These are phyloP conservation scores for Brachionichthys hirsutus DNA, from an alignment of 2,113 vertebrate species.

Conservation along the genomic window DNA sequence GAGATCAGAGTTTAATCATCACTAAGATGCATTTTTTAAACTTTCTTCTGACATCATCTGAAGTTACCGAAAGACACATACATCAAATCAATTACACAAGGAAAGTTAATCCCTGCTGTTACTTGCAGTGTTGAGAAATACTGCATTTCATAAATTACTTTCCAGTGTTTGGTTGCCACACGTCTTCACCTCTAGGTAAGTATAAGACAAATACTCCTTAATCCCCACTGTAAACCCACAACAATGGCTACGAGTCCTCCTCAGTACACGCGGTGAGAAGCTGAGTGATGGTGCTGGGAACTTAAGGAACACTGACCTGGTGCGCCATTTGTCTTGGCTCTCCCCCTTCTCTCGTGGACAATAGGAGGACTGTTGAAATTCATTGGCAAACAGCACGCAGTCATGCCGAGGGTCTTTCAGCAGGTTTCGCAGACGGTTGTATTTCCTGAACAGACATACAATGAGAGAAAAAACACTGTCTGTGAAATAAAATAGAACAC, in stretches of 20 bases:
- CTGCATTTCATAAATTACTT: no score
- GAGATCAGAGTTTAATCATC: no score
- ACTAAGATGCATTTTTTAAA: no score
- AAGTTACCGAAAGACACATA: no score
- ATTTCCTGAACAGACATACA: slow-evolving; percentile 75
- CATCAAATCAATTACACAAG: no score
- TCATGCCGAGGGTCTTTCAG: slow-evolving; percentile 88
- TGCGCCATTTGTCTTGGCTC: slow-evolving; percentile 89
- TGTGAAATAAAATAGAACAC: neutral
- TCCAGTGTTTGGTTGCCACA: no score
- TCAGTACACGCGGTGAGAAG: neutral
- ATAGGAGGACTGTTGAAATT: slow-evolving; percentile 88
- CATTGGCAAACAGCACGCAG: slow-evolving; percentile 89
- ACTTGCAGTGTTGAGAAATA: no score
- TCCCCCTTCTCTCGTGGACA: slow-evolving; percentile 86
- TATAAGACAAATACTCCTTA: no score
- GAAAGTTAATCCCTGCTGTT: no score
- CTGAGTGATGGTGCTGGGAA: neutral
- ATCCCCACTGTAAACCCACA: no score
- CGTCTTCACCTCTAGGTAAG: no score
- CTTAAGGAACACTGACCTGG: slow-evolving; percentile 43
- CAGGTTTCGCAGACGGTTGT: slow-evolving; percentile 85
- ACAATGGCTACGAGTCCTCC: neutral
- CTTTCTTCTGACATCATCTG: no score
- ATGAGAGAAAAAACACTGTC: neutral